Evolutionary conservation across 2,797 vertebrate genomes (phyloP).

Genomic region (Pelochelys cantorii): DNA sequence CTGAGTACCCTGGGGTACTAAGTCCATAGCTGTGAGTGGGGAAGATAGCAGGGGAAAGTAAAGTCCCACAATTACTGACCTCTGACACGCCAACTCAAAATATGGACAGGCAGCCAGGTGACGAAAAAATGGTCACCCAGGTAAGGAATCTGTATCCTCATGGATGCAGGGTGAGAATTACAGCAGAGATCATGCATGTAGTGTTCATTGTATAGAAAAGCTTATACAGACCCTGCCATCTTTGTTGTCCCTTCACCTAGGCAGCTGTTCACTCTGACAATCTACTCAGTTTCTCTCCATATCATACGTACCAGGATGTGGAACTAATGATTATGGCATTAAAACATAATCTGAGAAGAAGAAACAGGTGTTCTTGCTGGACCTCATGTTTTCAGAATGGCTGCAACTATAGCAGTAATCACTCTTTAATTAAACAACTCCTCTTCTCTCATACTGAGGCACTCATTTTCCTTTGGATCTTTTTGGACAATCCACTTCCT

Average conservation of each 20-base stretch:
- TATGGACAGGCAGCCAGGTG: background rate
- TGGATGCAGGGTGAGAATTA: rapidly evolving
- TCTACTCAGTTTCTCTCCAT: background rate
- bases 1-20: background rate
- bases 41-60: background rate
- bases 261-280: background rate
- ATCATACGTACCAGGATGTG: background rate
- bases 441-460: background rate
- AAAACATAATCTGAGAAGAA: background rate
- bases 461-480: background rate
- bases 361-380: background rate
- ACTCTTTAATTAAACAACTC: background rate
- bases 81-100: background rate
- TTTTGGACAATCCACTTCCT: background rate
- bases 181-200: rapidly evolving
- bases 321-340: background rate
- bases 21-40: background rate
- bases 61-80: background rate
- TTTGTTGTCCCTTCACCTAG: rapidly evolving
- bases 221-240: rapidly evolving
- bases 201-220: background rate
- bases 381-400: background rate
- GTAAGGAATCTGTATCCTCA: rapidly evolving
- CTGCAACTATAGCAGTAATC: background rate
- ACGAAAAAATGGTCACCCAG: background rate